Conservation (phyloP, 2,888 invertebrate species). For the Meteorus colon region DNA sequence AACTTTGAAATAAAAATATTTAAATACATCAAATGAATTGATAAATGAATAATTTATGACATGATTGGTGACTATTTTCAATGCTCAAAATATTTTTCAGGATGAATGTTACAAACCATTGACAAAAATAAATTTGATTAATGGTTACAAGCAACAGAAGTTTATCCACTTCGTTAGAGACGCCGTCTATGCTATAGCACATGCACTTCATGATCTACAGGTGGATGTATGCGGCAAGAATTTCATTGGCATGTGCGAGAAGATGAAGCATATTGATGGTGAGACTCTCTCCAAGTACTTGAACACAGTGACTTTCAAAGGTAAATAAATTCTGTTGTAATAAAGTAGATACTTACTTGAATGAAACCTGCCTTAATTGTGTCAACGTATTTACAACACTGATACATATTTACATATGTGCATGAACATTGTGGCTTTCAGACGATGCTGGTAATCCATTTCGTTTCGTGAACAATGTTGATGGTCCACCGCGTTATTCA, state of each 20-base stretch:
- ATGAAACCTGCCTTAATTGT: background rate
- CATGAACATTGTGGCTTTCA: constrained; percentile 56
- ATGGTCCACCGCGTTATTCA: constrained; percentile 76
- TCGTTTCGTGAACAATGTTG: constrained; percentile 73
- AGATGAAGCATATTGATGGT: constrained; percentile 72
- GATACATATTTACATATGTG: background rate
- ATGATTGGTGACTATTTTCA: background rate
- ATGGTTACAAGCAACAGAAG: constrained; percentile 70
- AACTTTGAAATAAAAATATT: background rate
- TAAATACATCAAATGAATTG: background rate
- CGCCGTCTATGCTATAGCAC: constrained; percentile 75
- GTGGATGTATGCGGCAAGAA: constrained; percentile 66
- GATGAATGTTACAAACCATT: constrained; percentile 47
- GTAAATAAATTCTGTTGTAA: constrained; percentile 60
- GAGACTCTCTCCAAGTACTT: constrained; percentile 70
- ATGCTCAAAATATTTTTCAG: background rate
- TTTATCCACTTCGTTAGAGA: constrained; percentile 76
- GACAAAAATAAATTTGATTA: constrained; percentile 53
- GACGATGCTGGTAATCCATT: constrained; percentile 74
- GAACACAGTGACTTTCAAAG: constrained; percentile 74
- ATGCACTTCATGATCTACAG: constrained; percentile 74
- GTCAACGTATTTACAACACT: background rate
- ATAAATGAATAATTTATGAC: background rate
- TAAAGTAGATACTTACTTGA: background rate
- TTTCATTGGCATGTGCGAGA: constrained; percentile 69